These are phyloP conservation scores for Dichetophora obliterata DNA, from an alignment of 2,888 invertebrate genomes.

Conservation along the genomic window DNA sequence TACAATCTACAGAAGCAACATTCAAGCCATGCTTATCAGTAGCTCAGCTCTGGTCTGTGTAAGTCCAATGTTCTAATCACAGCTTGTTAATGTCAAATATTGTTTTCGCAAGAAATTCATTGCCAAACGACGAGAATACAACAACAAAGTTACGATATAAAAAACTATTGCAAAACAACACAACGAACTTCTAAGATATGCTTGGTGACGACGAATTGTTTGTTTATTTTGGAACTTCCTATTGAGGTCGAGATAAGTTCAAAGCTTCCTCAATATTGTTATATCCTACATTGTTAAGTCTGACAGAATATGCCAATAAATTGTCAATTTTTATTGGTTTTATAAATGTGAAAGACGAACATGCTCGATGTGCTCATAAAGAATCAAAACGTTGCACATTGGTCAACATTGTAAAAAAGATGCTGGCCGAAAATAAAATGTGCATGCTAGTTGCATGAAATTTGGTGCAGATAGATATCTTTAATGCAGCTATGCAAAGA, in stretches of 20 bases:
- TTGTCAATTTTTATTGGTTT: conserved; percentile 27
- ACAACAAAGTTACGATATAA: conserved; percentile 3
- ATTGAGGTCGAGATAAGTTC: conserved; percentile 31
- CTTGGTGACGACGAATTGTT: background rate
- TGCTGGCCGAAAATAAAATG: too few relatives aligned
- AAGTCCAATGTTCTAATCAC: conserved; percentile 21
- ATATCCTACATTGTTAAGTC: too few relatives aligned
- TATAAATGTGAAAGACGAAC: too few relatives aligned
- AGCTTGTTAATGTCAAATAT: conserved; percentile 25
- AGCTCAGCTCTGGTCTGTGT: background rate
- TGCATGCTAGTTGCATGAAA: too few relatives aligned
- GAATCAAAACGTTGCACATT: too few relatives aligned
- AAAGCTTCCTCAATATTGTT: conserved; percentile 17
- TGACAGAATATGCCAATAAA: conserved; percentile 6
- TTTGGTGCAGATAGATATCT: too few relatives aligned
- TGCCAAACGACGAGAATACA: conserved; percentile 28
- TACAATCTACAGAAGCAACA: conserved; percentile 12
- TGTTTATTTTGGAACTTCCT: conserved; percentile 36
- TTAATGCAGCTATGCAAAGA: too few relatives aligned
- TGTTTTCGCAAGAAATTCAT: conserved; percentile 40
- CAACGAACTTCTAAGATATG: background rate
- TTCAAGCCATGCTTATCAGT: conserved; percentile 13
- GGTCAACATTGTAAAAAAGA: too few relatives aligned
- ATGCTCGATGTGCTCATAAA: too few relatives aligned
- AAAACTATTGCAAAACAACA: conserved; percentile 10